Base-by-base conservation (phyloP, 2,888 invertebrate genomes). In the Tromatobia lineatoria region DNA sequence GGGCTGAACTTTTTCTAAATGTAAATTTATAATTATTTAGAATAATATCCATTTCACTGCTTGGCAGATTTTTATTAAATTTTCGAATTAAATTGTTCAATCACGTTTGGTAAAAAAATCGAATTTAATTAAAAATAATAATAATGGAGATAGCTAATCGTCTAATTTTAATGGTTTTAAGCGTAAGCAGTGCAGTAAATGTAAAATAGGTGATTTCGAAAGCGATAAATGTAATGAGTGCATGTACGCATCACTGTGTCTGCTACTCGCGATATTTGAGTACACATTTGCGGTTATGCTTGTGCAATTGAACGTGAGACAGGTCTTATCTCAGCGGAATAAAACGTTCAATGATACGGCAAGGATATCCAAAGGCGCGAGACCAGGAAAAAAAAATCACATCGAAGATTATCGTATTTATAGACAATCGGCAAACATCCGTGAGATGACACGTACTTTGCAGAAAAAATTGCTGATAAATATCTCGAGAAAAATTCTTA, bases 361-460 rank as follows among this genome's bases (percentile, higher is more conserved):
- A 61, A 23, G n/a, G 64, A 76, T 67, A 64, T 45, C 29, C 20
- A 15, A 20, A 47, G 15, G 25, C 57, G 47, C 34, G 20, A 34
- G 34, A 25, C 57, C 25, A 23, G 20, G 15, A 67, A 67, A 52
- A 20, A 50, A 59, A 47, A 25, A n/a, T 54, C 52, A 45, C 34
- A 50, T 29, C 20, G 71, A 34, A 52, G 50, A 73, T 82, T 73
- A 77, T 77, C 57, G 64, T 59, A 34, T 77, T 73, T 77, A 34
- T 73, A 50, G 38, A 54, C 13, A 67, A 73, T 77, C 47, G 57
- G 57, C 71, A 66, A 82, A 77, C 59, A 82, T 73, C 57, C 78
- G 78, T 64, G 11, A 23, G 13, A 29, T 67, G 54, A 13, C n/a
- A 67, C 54, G 54, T 11, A 42, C 50, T 25, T 57, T 52, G 25